Evolutionary conservation across 2,113 vertebrate genomes (phyloP).

Genomic region (Lonchura striata): DNA sequence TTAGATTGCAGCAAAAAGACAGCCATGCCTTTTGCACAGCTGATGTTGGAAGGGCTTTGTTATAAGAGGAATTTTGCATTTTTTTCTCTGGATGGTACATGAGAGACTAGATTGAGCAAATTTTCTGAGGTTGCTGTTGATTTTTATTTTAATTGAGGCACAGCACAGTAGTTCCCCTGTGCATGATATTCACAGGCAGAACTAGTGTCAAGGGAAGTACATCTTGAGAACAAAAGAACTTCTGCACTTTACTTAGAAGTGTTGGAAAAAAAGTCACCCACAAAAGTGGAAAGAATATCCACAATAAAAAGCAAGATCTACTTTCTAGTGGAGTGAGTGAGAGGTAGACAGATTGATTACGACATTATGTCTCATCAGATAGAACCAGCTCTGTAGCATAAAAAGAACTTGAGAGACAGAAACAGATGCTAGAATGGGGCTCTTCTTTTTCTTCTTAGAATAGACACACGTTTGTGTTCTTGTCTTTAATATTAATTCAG

Average conservation of each 20-base stretch:
- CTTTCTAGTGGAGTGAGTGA: background rate
- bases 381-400: background rate
- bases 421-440: background rate
- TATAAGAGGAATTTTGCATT: background rate
- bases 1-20: background rate
- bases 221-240: background rate
- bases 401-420: background rate
- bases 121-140: background rate
- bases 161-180: background rate
- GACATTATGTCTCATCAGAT: background rate
- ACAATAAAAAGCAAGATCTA: background rate
- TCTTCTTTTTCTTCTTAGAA: background rate
- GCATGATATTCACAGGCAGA: background rate
- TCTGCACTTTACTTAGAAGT: background rate
- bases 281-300: background rate
- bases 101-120: background rate
- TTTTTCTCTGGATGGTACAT: background rate
- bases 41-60: background rate
- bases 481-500: background rate
- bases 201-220: background rate
- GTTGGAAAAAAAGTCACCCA: background rate
- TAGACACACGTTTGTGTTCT: background rate
- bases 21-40: background rate
- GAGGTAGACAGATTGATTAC: background rate
- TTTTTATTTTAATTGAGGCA: background rate